Evolutionary conservation across 2,113 vertebrate genomes (phyloP).

Genomic region (Thinocorus orbignyianus): DNA sequence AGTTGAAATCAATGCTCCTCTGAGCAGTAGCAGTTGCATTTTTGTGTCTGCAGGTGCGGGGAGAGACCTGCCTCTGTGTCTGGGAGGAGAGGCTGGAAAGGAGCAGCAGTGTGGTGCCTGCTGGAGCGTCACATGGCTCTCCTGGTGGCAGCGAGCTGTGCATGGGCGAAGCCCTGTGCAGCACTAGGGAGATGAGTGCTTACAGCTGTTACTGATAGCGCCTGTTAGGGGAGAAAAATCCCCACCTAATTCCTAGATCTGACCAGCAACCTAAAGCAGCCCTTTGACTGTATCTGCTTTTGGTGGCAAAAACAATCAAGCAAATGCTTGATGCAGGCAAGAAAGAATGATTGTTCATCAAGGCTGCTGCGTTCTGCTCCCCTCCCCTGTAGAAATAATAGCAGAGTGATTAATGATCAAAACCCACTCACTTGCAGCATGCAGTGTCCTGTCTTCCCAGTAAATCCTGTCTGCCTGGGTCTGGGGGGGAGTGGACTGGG

Average conservation of each 20-base stretch:
- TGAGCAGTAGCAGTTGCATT: background rate
- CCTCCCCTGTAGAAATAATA: background rate
- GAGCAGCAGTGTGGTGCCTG: background rate
- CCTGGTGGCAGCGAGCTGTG: background rate
- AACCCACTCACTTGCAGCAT: background rate
- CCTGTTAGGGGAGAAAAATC: background rate
- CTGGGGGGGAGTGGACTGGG: background rate
- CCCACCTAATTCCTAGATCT: background rate
- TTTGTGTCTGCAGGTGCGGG: background rate
- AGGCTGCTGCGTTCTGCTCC: background rate
- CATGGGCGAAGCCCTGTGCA: background rate
- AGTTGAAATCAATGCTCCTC: background rate
- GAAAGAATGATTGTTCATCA: background rate
- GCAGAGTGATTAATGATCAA: conserved; percentile 15
- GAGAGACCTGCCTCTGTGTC: background rate
- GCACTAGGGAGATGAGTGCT: background rate
- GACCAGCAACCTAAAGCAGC: background rate
- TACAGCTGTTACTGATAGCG: background rate
- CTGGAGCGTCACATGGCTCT: background rate
- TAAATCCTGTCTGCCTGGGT: background rate
- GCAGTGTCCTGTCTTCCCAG: background rate
- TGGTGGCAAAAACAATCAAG: conserved; percentile 18
- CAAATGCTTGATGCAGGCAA: background rate
- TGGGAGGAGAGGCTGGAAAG: background rate
- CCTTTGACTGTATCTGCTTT: conserved; percentile 8